phyloP scores from a whole-genome alignment of 2,797 vertebrate genomes.

The Eulemur albifrons region DNA sequence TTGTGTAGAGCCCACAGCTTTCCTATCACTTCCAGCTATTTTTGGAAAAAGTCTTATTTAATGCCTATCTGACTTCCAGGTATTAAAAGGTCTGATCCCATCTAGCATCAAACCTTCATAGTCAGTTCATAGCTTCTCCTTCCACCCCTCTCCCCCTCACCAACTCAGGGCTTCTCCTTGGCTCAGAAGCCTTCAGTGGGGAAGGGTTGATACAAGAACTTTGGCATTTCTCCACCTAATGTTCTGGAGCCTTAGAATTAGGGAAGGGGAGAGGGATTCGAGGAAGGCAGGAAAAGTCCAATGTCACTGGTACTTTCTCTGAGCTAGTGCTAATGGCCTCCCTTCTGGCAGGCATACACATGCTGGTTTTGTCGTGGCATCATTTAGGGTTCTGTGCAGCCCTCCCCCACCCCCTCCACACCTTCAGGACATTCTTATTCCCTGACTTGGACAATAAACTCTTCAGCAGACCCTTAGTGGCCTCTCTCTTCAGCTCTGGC shows the following conservation, averaged over 20 bases:
- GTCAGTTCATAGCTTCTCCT: background rate
- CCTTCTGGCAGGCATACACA: background rate
- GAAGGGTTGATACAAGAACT: background rate
- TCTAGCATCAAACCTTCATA: background rate
- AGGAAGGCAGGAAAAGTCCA: background rate
- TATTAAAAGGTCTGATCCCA: background rate
- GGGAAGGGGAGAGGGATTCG: background rate
- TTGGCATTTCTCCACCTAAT: background rate
- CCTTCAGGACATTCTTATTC: background rate
- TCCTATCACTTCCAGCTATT: background rate
- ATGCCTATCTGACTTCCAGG: background rate
- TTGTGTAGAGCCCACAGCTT: background rate
- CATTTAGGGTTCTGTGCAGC: background rate
- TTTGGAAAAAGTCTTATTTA: background rate
- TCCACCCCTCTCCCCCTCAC: rapidly evolving
- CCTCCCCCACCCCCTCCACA: background rate
- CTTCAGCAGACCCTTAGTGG: background rate
- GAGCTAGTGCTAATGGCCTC: background rate
- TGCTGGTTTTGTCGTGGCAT: background rate
- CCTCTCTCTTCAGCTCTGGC: background rate
- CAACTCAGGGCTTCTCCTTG: background rate
- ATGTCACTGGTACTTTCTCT: background rate
- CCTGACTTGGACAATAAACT: background rate
- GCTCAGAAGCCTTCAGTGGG: background rate
- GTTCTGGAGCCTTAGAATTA: background rate